Percentiles rank a stretch among this genome's conserved stretches.
Conservation (phyloP, 2,113 vertebrate genomes). For the Agapornis roseicollis region DNA sequence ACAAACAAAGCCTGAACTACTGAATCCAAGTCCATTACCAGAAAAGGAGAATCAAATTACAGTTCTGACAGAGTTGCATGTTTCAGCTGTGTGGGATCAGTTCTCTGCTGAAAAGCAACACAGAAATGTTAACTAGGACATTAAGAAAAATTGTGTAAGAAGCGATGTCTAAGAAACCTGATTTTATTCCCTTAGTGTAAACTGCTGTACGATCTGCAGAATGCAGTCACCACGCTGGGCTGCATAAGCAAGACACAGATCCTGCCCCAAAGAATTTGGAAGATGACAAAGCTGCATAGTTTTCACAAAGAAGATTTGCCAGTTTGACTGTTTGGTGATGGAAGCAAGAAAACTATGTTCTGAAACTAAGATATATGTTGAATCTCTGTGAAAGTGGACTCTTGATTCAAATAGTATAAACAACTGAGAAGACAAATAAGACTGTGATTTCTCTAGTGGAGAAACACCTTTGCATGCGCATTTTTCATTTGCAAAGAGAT, state of each 20-base stretch:
- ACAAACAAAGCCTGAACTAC: conserved; percentile 15
- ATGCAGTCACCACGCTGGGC: background rate
- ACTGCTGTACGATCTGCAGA: background rate
- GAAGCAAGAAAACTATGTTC: background rate
- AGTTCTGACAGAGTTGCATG: background rate
- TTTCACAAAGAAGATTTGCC: background rate
- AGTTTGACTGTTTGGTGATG: background rate
- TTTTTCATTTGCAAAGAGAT: background rate
- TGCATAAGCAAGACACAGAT: background rate
- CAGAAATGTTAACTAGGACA: background rate
- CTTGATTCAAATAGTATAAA: background rate
- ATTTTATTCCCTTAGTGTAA: background rate
- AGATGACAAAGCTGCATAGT: background rate
- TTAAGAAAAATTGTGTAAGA: background rate
- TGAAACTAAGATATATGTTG: background rate
- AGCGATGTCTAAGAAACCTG: background rate
- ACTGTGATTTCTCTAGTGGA: background rate
- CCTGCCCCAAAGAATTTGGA: background rate
- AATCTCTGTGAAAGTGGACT: background rate
- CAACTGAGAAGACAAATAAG: background rate
- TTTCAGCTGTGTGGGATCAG: background rate
- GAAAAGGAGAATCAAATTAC: conserved; percentile 1
- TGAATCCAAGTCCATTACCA: background rate
- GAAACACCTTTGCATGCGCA: background rate
- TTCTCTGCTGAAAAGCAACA: background rate